Evolutionary conservation across 2,113 vertebrate species (phyloP).

Genomic region (Scophthalmus maximus): DNA sequence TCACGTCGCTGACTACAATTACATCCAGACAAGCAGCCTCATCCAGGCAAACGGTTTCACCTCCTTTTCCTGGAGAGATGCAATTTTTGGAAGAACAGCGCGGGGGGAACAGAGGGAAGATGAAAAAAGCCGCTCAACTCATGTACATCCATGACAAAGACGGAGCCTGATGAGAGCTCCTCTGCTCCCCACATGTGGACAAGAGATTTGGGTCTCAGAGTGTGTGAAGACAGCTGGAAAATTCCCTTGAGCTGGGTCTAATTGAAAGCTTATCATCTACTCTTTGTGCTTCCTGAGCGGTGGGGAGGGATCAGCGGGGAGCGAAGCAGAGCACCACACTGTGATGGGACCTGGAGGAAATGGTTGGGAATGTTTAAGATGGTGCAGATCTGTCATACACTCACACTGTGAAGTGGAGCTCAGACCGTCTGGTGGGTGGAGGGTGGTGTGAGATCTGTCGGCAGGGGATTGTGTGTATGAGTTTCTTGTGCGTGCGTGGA

Average conservation of each 20-base stretch:
- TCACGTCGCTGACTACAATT: conserved; percentile 53
- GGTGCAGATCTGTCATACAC: conserved; percentile 60
- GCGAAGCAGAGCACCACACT: conserved; percentile 23
- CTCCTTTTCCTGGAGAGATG: conserved; percentile 56
- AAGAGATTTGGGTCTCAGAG: conserved; percentile 64
- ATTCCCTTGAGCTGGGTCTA: conserved; percentile 78
- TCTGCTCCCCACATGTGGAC: conserved; percentile 80
- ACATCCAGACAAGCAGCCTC: conserved; percentile 62
- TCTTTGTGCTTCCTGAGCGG: conserved; percentile 75
- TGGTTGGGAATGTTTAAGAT: conserved; percentile 38
- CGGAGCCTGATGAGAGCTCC: conserved; percentile 66
- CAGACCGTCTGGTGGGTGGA: conserved; percentile 52
- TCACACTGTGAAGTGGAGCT: conserved; percentile 51
- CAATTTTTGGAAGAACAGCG: conserved; percentile 54
- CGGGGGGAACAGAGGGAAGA: conserved; percentile 39
- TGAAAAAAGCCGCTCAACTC: conserved; percentile 11
- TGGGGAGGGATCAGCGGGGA: conserved; percentile 40
- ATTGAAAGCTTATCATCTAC: conserved; percentile 83
- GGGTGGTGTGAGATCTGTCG: conserved; percentile 72
- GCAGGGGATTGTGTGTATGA: conserved; percentile 47
- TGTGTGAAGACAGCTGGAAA: conserved; percentile 80
- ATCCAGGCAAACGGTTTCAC: conserved; percentile 24
- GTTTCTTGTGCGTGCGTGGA: conserved; percentile 51
- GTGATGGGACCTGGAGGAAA: conserved; percentile 67
- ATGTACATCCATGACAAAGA: conserved; percentile 63